Base-by-base conservation (phyloP, 2,888 invertebrate species). In the Perithous albicinctus region DNA sequence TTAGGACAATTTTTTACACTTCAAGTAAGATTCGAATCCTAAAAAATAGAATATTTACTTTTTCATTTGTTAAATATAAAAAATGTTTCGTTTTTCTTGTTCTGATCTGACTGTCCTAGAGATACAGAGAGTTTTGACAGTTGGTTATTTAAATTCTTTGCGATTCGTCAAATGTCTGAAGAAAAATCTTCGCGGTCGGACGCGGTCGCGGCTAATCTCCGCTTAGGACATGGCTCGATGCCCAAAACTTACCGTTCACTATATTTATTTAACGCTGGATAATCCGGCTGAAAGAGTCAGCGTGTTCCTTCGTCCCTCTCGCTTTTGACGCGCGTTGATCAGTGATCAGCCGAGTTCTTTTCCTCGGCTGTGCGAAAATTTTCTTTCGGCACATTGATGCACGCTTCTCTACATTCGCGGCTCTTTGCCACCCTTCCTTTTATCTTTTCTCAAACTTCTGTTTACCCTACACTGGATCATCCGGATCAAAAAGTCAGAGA, bases 251-350 rank as follows among this genome's bases (percentile, higher is more conserved):
- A 43, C 54, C 67, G 54, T 35, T 48, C 70, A 20, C 63, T 86
- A 84, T 86, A 84, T 87, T 88, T 88, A 87, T 86, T 85, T 80
- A 72, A 48, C 67, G 46, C 8, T 61, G 85, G 87, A 88, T 90
- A 83, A 90, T 90, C 88, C 88, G 82, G 85, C 74, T 90, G 84
- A 87, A 88, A 87, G 87, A 90, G 89, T 88, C 86, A 87, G 69
- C 46, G n/a, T 76, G 75, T 85, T 78, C 79, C 75, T 84, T 75
- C 29, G 20, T 64, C 73, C 35, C 29, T 35, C 73, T 38, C 54
- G 74, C 67, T 35, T 72, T 75, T 61, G 35, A 78, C 70, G 82
- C 78, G 64, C 48, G 15, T 29, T 23, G n/a, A 43, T 29, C 10
- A n/a, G n/a, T n/a, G 70, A 72, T 43, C 56, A 8, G 8, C 32